Base-by-base conservation (phyloP, 2,888 invertebrate species). In the Dermolepida albohirtum region DNA sequence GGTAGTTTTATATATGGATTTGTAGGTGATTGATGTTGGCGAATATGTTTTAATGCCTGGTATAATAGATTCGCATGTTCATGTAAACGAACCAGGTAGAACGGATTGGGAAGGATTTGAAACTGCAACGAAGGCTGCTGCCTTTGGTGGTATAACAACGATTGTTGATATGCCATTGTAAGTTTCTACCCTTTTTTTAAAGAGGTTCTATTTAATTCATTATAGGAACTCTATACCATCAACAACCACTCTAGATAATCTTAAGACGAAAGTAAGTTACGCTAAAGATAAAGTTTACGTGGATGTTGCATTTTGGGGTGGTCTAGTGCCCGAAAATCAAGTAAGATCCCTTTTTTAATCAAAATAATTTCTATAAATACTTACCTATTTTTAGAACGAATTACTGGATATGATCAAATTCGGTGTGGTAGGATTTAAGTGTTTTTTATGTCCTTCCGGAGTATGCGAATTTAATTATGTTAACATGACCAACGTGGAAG, bases 231-330 rank as follows among this genome's bases (percentile, higher is more conserved):
- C 90, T 0, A 89, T 89, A 72, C 92, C 92, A 44, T 88, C 92
- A 1, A 92, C 92, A 0, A 90, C 90, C 0, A 89, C 86, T 0
- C 76, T 90, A 17, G 83, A 86, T 29, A 89, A 89, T 75, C 84
- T 92, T 6, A 85, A 87, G 76, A 83, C 81, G 0, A 92, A 92
- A 82, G 85, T 87, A 1, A 75, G 81, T 10, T 85, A 87, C 1
- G 90, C 92, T 0, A 80, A 84, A 43, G 87, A 85, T 1, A 81
- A 84, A 73, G 84, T 89, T 22, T 89, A 85, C 73, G 88, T 91
- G 0, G 92, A 92, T 78, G 89, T 92, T 50, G 92, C 88, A 2
- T 92, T 92, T 80, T 92, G 92, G 92, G 92, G 92, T n/a, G 92
- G 92, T n/a, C 86, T 92, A 0, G 86, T 91, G 54, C 90, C 89